Evolutionary conservation across 1,140 invertebrate species (phyloP), one percentile per base, ranked within the genome.

Genomic region (Anthonomus grandis): DNA sequence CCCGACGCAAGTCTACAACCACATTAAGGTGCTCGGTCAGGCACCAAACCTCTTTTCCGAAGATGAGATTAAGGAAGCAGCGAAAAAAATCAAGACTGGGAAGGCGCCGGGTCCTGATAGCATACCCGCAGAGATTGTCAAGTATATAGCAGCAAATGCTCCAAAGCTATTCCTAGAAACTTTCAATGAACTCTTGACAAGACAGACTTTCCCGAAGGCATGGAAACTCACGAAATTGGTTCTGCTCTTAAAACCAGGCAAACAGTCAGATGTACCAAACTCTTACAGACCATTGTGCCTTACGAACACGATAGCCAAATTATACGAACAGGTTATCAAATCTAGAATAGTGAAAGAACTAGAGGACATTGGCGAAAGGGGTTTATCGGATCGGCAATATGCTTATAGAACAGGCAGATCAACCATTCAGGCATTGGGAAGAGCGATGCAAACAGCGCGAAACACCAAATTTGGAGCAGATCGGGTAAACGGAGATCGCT

Each of bases 311-410:
- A 24, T 31, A 24, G 22, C 45, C 0, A 57, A 50, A 23, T 10
- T 49, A n/a, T 39, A 27, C 25, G 55, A 57, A 15, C 27, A 34
- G 3, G 5, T 54, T 3, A 22, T 69, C 1, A 45, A 44, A n/a
- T 41, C n/a, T 1, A 36, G 59, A 10, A 13, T 64, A 3, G 36
- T 52, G 17, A n/a, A 12, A 25, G 25, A 46, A 4, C 15, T 61
- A 0, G 45, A 57, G n/a, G 4, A 12, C 0, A 13, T 8, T 0
- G 56, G 21, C 13, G 63, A 39, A n/a, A n/a, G n/a, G n/a, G n/a
- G n/a, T 17, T 15, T 39, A 15, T 10, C 37, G 9, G 15, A 39
- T 12, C 8, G 6, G 6, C 37, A 39, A 15, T 39, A n/a, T 39
- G 37, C 10, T 1, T 39, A n/a, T 1, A 8, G 37, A 6, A 39